Conservation (phyloP, 2,113 vertebrate genomes). For the Montifringilla adamsi region DNA sequence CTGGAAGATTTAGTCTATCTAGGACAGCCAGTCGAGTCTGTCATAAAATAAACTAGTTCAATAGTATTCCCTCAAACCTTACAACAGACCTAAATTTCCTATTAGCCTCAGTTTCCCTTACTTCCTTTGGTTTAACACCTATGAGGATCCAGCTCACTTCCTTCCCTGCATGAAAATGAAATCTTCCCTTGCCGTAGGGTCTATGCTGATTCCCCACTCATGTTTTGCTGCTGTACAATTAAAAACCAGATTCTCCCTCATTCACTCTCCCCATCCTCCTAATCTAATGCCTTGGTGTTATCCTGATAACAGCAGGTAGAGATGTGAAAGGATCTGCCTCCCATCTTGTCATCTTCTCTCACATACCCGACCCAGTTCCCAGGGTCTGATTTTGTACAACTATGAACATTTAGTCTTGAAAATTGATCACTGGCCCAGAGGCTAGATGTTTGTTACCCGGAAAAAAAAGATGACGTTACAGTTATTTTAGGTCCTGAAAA, state of each 20-base stretch:
- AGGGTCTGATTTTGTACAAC: slow-evolving; percentile 20
- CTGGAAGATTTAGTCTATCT: neutral
- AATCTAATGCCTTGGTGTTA: neutral
- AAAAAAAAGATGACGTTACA: neutral
- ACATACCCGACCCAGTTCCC: slow-evolving; percentile 61
- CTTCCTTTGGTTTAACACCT: neutral
- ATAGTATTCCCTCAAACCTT: neutral
- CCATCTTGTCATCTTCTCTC: slow-evolving; percentile 66
- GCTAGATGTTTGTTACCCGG: neutral
- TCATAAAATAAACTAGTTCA: neutral
- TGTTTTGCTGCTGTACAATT: neutral
- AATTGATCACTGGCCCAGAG: slow-evolving; percentile 40
- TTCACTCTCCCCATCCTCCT: neutral
- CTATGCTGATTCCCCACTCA: neutral
- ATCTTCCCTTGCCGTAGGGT: neutral
- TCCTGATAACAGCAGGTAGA: neutral
- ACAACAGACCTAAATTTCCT: neutral
- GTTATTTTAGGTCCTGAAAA: slow-evolving; percentile 30
- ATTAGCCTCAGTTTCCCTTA: neutral
- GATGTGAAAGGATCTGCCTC: slow-evolving; percentile 62
- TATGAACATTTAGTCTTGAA: slow-evolving; percentile 36
- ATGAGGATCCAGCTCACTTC: neutral
- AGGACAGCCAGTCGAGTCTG: neutral
- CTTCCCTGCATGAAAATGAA: slow-evolving; percentile 13
- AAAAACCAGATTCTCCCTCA: neutral